Conservation (phyloP, 1,140 invertebrate species). For the Andricus grossulariae region DNA sequence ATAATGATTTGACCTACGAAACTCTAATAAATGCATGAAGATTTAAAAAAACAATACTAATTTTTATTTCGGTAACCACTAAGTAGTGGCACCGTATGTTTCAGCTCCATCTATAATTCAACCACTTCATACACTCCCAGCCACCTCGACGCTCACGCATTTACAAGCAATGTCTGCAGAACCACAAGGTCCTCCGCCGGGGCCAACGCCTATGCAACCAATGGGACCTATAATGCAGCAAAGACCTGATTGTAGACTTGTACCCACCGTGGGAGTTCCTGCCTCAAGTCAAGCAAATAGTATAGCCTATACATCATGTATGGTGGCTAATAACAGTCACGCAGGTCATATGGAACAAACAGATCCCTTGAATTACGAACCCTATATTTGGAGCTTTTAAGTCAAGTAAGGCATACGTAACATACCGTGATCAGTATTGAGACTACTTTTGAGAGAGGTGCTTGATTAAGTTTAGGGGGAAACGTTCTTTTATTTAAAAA, state of each 20-base stretch:
- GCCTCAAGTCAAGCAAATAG: constrained; percentile 58
- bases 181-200: constrained; percentile 46
- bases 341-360: constrained; percentile 69
- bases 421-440: neutral
- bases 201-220: constrained; percentile 55
- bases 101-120: constrained; percentile 62
- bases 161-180: constrained; percentile 45
- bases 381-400: constrained; percentile 73
- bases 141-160: constrained; percentile 39
- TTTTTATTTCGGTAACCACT: constrained; percentile 29
- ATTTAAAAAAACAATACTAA: constrained; percentile 1
- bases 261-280: constrained; percentile 47
- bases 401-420: neutral
- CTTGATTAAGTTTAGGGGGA: constrained; percentile 46
- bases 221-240: constrained; percentile 65
- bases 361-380: constrained; percentile 71
- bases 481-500: no score
- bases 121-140: constrained; percentile 58
- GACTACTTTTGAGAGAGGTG: constrained; percentile 58
- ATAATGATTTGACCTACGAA: neutral
- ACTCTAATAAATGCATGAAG: constrained; percentile 5
- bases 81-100: constrained; percentile 59
- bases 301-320: constrained; percentile 67
- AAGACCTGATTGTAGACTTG: constrained; percentile 67
- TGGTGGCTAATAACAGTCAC: constrained; percentile 64